Percentiles rank a stretch among this genome's conserved stretches.
These are phyloP conservation scores for Epinotia bilunana DNA, from an alignment of 2,888 invertebrate genomes.

Conservation along the genomic window DNA sequence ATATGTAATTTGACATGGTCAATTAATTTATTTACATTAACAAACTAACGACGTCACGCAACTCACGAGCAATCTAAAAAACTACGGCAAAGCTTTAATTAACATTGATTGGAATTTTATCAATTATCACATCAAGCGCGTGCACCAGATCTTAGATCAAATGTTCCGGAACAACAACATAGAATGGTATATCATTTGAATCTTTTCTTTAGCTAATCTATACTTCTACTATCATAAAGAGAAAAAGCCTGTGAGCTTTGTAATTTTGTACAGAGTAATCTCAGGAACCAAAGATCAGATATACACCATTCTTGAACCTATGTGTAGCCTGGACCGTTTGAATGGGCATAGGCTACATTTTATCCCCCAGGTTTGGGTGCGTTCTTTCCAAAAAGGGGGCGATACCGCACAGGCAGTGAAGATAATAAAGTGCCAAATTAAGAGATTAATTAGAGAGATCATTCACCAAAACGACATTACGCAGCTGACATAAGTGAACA, in stretches of 20 bases:
- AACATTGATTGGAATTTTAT: constrained; percentile 34
- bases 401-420: background rate
- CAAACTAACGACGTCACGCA: constrained; percentile 25
- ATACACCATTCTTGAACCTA: no score
- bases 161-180: constrained; percentile 18
- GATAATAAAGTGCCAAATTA: background rate
- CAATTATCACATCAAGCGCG: constrained; percentile 20
- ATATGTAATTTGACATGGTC: constrained; percentile 32
- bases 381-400: no score
- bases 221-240: background rate
- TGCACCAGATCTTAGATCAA: constrained; percentile 6
- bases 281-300: no score
- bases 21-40: constrained; percentile 37
- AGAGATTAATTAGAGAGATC: background rate
- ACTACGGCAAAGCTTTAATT: constrained; percentile 23
- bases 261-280: no score
- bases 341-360: no score
- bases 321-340: no score
- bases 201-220: background rate
- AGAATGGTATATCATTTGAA: background rate
- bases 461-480: background rate
- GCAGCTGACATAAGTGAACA: background rate
- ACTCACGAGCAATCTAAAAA: constrained; percentile 21
- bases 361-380: no score
- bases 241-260: no score